These are phyloP conservation scores for Plagodis pulveraria DNA, from an alignment of 2,888 invertebrate species.

Conservation along the genomic window DNA sequence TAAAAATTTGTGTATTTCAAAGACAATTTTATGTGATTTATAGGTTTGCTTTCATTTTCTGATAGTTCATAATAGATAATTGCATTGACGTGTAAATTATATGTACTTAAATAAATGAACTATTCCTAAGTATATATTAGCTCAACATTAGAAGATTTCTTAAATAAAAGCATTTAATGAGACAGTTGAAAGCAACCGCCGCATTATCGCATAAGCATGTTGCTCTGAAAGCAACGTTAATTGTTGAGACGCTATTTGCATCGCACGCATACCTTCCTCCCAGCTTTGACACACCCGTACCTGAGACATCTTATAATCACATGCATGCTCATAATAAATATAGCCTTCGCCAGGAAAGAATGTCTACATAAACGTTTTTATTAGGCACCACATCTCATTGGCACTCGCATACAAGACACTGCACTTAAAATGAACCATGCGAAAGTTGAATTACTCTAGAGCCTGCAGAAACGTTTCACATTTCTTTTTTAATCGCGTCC, in stretches of 20 bases:
- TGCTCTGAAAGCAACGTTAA: conserved; percentile 71
- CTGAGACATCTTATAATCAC: conserved; percentile 25
- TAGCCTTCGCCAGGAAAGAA: conserved; percentile 29
- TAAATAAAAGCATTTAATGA: conserved; percentile 62
- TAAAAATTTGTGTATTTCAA: too few species aligned
- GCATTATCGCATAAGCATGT: conserved; percentile 57
- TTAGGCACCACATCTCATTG: conserved; percentile 47
- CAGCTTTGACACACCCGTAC: conserved; percentile 23
- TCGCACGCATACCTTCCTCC: conserved; percentile 46
- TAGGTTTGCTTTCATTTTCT: too few species aligned
- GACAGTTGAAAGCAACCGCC: conserved; percentile 69
- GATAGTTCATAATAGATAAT: too few species aligned
- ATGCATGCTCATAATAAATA: conserved; percentile 31
- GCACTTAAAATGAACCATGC: conserved; percentile 71
- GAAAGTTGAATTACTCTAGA: conserved; percentile 63
- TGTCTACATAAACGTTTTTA: conserved; percentile 48
- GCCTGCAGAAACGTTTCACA: conserved; percentile 61
- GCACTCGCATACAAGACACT: conserved; percentile 67
- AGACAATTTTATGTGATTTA: too few species aligned
- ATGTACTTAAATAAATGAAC: too few species aligned
- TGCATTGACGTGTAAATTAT: too few species aligned
- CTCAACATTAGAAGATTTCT: conserved; percentile 56
- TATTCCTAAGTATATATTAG: too few species aligned
- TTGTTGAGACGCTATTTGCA: conserved; percentile 67
- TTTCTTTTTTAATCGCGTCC: conserved; percentile 68